phyloP scores from a whole-genome alignment of 2,113 vertebrate species.

The Tetrao urogallus region DNA sequence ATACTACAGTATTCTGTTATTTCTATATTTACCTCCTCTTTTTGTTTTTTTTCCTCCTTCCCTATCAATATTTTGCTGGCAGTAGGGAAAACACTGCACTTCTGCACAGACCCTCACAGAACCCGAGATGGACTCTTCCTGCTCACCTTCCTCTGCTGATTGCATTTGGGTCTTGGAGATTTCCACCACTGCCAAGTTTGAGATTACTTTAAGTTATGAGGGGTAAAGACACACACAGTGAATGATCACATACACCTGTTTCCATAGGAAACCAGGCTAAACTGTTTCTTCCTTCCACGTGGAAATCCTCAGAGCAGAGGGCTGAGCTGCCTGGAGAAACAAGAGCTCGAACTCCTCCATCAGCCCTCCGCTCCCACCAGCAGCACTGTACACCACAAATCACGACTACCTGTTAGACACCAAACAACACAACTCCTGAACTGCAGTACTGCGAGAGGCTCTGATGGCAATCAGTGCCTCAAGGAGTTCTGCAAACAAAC shows the following conservation, averaged over 20 bases:
- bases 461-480: not conserved
- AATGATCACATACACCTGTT: slow-evolving; percentile 27
- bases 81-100: not conserved
- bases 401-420: not conserved
- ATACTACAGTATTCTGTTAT: not conserved
- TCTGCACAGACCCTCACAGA: not conserved
- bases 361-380: not conserved
- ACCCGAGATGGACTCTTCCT: not conserved
- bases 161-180: not conserved
- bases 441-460: not conserved
- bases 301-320: not conserved
- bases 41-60: not conserved
- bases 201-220: not conserved
- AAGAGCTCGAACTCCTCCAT: not conserved
- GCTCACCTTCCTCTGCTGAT: not conserved
- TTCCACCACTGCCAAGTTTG: not conserved
- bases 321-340: not conserved
- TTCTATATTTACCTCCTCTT: not conserved
- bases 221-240: slow-evolving; percentile 15
- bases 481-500: not conserved
- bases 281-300: not conserved
- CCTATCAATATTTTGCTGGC: not conserved
- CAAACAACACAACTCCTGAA: not conserved
- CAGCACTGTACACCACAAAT: not conserved
- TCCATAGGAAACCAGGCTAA: slow-evolving; percentile 57